Conservation (phyloP, 2,113 vertebrate genomes). For the Myanophis thanlyinensis region DNA sequence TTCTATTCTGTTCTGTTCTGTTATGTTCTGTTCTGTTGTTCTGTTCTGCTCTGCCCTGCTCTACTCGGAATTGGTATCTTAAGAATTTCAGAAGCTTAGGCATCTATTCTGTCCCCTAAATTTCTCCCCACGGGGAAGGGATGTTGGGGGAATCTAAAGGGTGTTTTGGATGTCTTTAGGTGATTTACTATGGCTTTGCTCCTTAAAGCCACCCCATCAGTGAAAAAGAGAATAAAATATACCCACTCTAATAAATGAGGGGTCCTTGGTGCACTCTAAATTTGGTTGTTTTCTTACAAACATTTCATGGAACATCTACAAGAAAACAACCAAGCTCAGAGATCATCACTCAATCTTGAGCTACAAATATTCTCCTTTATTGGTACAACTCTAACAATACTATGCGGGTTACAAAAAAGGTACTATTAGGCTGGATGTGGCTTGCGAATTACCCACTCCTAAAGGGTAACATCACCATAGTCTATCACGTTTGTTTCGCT, state of each 20-base stretch:
- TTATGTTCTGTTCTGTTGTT: too few relatives aligned
- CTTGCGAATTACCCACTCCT: neutral
- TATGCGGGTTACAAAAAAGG: neutral
- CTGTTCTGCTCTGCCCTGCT: too few relatives aligned
- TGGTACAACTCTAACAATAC: neutral
- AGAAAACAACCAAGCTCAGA: neutral
- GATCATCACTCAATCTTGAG: neutral
- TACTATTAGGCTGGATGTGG: neutral
- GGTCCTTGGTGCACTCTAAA: neutral
- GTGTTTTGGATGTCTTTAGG: neutral
- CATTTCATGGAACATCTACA: neutral
- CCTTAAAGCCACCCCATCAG: neutral
- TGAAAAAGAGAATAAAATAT: neutral
- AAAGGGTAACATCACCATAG: neutral
- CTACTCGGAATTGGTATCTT: neutral
- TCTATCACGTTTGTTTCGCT: neutral
- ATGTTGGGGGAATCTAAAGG: neutral
- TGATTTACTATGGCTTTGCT: neutral
- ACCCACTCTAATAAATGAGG: neutral
- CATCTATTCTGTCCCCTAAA: neutral
- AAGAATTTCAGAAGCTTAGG: neutral
- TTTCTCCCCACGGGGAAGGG: neutral
- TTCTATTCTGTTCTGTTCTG: too few relatives aligned
- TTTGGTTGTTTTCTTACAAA: neutral
- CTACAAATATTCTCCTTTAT: neutral